phyloP scores from a whole-genome alignment of 2,113 vertebrate genomes.

The Istiophorus platypterus region DNA sequence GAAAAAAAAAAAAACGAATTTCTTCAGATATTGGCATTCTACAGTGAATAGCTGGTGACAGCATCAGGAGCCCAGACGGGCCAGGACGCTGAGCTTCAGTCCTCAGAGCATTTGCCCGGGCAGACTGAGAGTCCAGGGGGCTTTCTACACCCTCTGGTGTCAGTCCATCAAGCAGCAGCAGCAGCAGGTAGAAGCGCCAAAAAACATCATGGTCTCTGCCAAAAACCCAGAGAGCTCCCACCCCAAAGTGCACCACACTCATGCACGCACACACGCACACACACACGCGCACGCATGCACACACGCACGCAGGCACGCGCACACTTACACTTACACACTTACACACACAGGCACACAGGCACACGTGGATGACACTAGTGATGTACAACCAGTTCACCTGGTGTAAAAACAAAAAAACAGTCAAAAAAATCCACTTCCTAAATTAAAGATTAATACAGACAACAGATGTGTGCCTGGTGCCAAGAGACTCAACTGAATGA shows the following conservation, averaged over 20 bases:
- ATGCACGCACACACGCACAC: background rate
- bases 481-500: conserved; percentile 60
- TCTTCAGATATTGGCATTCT: conserved; percentile 94
- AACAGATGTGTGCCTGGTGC: conserved; percentile 65
- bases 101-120: conserved; percentile 41
- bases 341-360: background rate
- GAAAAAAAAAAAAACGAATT: conserved; percentile 82
- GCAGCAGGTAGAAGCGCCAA: conserved; percentile 62
- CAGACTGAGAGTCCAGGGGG: conserved; percentile 43
- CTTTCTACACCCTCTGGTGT: conserved; percentile 56
- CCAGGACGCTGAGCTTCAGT: conserved; percentile 55
- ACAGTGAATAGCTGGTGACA: conserved; percentile 96
- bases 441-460: conserved; percentile 74
- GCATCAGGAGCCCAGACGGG: conserved; percentile 85
- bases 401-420: conserved; percentile 59
- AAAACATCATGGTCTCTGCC: conserved; percentile 34
- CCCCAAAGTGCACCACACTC: conserved; percentile 21
- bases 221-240: conserved; percentile 43
- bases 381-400: conserved; percentile 63
- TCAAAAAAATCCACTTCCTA: conserved; percentile 62
- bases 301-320: conserved; percentile 3
- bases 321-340: conserved; percentile 6
- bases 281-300: background rate
- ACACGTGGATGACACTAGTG: conserved; percentile 29
- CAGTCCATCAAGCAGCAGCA: conserved; percentile 74